These are phyloP conservation scores for Notolepis coatsorum DNA, from an alignment of 2,797 vertebrate species.

Conservation along the genomic window DNA sequence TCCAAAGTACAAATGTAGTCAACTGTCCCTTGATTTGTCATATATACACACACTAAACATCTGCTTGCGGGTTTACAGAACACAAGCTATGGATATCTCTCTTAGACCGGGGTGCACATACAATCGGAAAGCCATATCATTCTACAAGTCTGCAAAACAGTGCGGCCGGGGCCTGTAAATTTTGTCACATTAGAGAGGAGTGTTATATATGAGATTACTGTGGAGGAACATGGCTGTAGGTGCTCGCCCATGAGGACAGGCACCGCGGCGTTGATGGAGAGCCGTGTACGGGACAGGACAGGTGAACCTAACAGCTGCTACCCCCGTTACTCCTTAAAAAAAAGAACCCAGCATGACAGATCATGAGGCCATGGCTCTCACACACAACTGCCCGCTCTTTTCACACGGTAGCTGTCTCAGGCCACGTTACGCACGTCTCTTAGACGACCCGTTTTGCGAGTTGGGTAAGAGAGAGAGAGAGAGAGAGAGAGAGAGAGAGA, in stretches of 20 bases:
- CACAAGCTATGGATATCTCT: conserved; percentile 45
- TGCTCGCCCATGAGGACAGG: conserved; percentile 46
- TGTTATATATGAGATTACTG: conserved; percentile 64
- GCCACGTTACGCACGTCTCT: conserved; percentile 72
- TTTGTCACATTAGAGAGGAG: conserved; percentile 67
- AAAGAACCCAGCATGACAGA: conserved; percentile 75
- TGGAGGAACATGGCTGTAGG: conserved; percentile 49
- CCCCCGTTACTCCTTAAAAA: conserved; percentile 60
- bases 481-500: too few relatives aligned
- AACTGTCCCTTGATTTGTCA: conserved; percentile 30
- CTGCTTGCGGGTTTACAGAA: conserved; percentile 1
- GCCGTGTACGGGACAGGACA: conserved; percentile 78
- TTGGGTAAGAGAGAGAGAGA: conserved; percentile 73
- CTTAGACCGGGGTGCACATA: conserved; percentile 10
- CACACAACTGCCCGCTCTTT: conserved; percentile 67
- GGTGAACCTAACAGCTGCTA: conserved; percentile 81
- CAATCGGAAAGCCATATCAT: conserved; percentile 69
- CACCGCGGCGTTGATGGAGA: conserved; percentile 69
- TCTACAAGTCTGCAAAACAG: conserved; percentile 71
- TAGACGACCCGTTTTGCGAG: conserved; percentile 64
- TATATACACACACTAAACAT: conserved; percentile 7
- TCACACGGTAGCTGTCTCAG: conserved; percentile 81
- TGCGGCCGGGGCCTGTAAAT: conserved; percentile 59
- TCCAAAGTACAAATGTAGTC: neutral
- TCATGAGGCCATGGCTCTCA: conserved; percentile 70